Percentiles rank a stretch among this genome's conserved stretches.
These are phyloP conservation scores for Labia minor DNA, from an alignment of 2,888 invertebrate species.

Conservation along the genomic window DNA sequence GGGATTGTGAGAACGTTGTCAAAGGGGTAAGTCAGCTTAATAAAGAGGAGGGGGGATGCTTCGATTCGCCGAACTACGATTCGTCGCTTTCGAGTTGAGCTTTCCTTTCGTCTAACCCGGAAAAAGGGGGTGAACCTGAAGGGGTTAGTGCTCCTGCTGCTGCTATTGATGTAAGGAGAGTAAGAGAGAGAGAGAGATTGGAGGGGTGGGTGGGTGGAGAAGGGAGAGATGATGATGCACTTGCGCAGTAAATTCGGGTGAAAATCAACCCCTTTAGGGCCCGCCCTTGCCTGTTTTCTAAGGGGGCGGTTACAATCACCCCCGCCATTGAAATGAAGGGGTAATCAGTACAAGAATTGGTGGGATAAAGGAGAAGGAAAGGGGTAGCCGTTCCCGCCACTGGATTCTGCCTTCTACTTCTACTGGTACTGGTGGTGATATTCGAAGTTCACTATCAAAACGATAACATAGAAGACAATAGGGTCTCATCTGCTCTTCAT, in stretches of 20 bases:
- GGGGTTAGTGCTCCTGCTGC: background rate
- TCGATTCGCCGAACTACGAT: slow-evolving; percentile 13
- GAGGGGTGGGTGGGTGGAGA: too few species aligned
- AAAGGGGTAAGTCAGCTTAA: background rate
- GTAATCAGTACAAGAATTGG: too few species aligned
- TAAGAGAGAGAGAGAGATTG: too few species aligned
- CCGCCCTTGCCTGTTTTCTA: slow-evolving; percentile 3
- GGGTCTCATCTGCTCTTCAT: background rate
- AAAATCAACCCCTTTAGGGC: slow-evolving; percentile 1
- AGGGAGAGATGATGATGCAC: too few species aligned
- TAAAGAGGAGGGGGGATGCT: background rate
- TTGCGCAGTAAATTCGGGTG: slow-evolving; percentile 13
- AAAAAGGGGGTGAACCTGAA: slow-evolving; percentile 2
- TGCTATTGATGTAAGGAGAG: slow-evolving; percentile 8
- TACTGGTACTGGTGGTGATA: background rate
- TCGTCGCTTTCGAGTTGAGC: slow-evolving; percentile 8
- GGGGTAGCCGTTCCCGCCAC: too few species aligned
- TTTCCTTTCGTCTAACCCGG: slow-evolving; percentile 13
- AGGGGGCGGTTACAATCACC: background rate
- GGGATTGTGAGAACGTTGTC: background rate
- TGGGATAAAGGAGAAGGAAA: too few species aligned
- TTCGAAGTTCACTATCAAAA: background rate
- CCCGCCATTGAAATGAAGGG: background rate
- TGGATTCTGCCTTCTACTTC: background rate
- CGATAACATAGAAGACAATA: background rate